Conservation (phyloP, 2,113 vertebrate genomes). For the Cacatua alba region DNA sequence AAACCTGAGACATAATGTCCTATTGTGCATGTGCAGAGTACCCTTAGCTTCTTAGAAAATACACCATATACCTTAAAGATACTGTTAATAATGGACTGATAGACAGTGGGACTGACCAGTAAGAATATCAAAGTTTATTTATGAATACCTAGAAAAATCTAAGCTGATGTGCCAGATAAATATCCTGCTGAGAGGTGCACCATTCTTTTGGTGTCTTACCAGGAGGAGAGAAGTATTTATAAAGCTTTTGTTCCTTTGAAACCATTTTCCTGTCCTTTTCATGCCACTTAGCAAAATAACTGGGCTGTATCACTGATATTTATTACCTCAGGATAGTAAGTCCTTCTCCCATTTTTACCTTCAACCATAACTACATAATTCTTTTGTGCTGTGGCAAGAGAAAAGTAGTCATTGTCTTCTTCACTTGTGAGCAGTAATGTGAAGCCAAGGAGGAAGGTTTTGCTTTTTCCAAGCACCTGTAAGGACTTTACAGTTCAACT, state of each 20-base stretch:
- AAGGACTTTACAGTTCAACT: not conserved
- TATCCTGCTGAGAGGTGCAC: not conserved
- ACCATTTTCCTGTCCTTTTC: not conserved
- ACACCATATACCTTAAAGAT: not conserved
- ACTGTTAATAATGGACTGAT: not conserved
- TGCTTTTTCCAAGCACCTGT: not conserved
- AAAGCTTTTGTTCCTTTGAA: not conserved
- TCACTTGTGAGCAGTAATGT: not conserved
- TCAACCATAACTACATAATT: not conserved
- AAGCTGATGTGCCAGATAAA: not conserved
- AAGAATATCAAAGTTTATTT: not conserved
- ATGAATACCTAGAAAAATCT: not conserved
- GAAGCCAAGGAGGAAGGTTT: not conserved
- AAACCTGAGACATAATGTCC: accelerated
- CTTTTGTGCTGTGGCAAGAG: accelerated
- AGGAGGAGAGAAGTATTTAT: not conserved
- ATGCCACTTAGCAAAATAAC: not conserved
- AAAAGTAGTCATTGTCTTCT: not conserved
- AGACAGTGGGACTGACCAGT: not conserved
- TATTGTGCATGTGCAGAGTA: not conserved
- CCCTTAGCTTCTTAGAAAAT: not conserved
- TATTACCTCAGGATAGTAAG: not conserved
- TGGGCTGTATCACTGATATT: not conserved
- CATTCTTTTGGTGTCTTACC: not conserved
- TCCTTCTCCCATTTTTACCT: not conserved